Conservation (phyloP, 2,888 invertebrate species). For the Drosophila gaucha region DNA sequence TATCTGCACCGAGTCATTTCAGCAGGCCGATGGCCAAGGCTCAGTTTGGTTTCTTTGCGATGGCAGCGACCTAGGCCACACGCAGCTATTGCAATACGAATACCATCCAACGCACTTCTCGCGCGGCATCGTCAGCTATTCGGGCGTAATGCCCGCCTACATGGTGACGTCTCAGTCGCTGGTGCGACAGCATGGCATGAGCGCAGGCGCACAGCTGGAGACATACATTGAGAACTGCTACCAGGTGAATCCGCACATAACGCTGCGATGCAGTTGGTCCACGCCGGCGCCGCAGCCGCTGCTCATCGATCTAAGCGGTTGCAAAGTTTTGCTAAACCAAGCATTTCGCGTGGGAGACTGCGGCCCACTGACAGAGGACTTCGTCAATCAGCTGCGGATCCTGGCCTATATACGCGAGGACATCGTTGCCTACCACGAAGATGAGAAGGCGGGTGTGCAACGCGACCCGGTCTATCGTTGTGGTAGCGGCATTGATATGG, state of each 20-base stretch:
- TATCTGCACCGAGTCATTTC: slow-evolving; percentile 71
- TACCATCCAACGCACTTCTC: slow-evolving; percentile 63
- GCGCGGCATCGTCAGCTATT: slow-evolving; percentile 79
- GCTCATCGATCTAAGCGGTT: slow-evolving; percentile 76
- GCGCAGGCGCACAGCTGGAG: slow-evolving; percentile 39
- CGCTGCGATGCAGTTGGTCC: slow-evolving; percentile 77
- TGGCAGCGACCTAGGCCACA: slow-evolving; percentile 86
- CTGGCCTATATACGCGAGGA: slow-evolving; percentile 82
- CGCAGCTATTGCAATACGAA: slow-evolving; percentile 77
- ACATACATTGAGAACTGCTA: slow-evolving; percentile 80
- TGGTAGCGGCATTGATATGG: slow-evolving; percentile 80
- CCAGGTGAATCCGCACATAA: slow-evolving; percentile 75
- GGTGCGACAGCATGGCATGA: slow-evolving; percentile 69
- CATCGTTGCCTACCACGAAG: slow-evolving; percentile 77
- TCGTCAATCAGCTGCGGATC: slow-evolving; percentile 81
- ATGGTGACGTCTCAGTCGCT: slow-evolving; percentile 67
- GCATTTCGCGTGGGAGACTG: slow-evolving; percentile 74
- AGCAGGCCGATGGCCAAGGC: slow-evolving; percentile 65
- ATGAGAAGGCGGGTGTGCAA: slow-evolving; percentile 40
- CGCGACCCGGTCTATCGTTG: slow-evolving; percentile 79
- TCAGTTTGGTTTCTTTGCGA: slow-evolving; percentile 88
- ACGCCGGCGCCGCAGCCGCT: slow-evolving; percentile 62
- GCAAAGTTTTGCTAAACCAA: slow-evolving; percentile 80
- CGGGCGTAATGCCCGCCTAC: slow-evolving; percentile 69
- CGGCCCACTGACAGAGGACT: slow-evolving; percentile 71